Percentiles rank a stretch among this genome's conserved stretches.
Conservation (phyloP, 2,888 invertebrate genomes). For the Sphaerolaimus hirsutus region DNA sequence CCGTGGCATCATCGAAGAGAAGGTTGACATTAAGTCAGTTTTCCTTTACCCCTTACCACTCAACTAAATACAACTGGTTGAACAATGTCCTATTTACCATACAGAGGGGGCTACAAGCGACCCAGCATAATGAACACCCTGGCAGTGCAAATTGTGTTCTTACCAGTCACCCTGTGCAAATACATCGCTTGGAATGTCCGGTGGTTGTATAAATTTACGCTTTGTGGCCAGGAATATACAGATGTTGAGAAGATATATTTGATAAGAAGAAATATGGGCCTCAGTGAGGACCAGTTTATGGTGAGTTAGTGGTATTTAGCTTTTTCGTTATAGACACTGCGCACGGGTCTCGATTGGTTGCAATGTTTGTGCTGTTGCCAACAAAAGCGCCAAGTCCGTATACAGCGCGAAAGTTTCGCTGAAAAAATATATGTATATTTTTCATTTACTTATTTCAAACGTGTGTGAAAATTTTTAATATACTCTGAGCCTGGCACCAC, state of each 20-base stretch:
- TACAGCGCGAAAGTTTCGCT: no score
- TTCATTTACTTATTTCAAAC: no score
- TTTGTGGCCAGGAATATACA: constrained; percentile 48
- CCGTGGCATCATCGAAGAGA: constrained; percentile 53
- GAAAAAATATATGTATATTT: no score
- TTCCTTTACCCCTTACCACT: not conserved
- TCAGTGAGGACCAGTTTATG: constrained; percentile 31
- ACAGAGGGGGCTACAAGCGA: constrained; percentile 57
- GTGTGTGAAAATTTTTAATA: no score
- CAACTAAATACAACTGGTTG: not conserved
- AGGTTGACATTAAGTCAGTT: constrained; percentile 51
- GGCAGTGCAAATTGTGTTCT: constrained; percentile 54
- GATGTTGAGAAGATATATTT: constrained; percentile 55
- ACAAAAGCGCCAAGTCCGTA: no score
- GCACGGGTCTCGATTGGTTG: no score
- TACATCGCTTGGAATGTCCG: constrained; percentile 48
- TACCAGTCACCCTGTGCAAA: constrained; percentile 44
- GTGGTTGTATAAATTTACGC: constrained; percentile 55
- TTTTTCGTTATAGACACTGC: no score
- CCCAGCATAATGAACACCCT: constrained; percentile 49
- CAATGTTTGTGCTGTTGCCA: no score
- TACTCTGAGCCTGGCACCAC: no score
- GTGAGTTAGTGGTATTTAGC: no score
- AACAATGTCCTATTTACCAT: not conserved
- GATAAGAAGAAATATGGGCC: constrained; percentile 47